Conservation (phyloP, 2,797 vertebrate species). For the Antrozous pallidus region DNA sequence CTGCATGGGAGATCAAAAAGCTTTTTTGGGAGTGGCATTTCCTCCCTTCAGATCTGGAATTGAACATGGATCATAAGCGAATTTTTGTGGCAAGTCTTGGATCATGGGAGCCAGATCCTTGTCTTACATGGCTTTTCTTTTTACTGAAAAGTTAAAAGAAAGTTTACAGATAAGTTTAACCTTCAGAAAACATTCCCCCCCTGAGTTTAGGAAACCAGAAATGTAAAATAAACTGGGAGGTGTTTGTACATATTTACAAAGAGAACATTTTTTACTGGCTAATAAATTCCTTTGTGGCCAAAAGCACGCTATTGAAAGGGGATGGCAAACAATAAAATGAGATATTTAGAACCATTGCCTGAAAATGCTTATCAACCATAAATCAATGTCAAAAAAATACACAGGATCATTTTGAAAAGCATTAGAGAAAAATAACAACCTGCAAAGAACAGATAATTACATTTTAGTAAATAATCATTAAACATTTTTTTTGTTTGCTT, state of each 20-base stretch:
- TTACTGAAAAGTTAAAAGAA: no score
- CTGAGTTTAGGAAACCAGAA: slow-evolving; percentile 59
- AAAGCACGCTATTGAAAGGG: slow-evolving; percentile 63
- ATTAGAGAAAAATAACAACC: slow-evolving; percentile 54
- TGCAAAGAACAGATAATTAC: slow-evolving; percentile 23
- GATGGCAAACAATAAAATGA: slow-evolving; percentile 70
- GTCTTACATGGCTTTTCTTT: slow-evolving; percentile 26
- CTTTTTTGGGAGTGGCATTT: not conserved
- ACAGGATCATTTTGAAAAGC: slow-evolving; percentile 32
- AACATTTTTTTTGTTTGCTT: not conserved
- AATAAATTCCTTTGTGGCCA: slow-evolving; percentile 67
- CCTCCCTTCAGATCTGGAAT: slow-evolving; percentile 5
- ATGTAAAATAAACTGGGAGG: not conserved
- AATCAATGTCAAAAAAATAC: slow-evolving; percentile 66
- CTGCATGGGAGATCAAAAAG: not conserved
- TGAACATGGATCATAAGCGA: not conserved
- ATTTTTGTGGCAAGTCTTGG: not conserved
- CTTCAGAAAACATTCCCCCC: slow-evolving; percentile 54
- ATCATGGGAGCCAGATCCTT: not conserved
- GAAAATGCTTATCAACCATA: slow-evolving; percentile 61
- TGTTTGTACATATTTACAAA: slow-evolving; percentile 61
- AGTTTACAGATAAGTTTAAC: slow-evolving; percentile 55
- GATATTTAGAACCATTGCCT: slow-evolving; percentile 60
- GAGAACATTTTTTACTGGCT: slow-evolving; percentile 59
- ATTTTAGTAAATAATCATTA: slow-evolving; percentile 35